Percentiles rank a stretch among this genome's conserved stretches.
Conservation (phyloP, 1,140 invertebrate genomes). For the Lysiphlebus fabarum region DNA sequence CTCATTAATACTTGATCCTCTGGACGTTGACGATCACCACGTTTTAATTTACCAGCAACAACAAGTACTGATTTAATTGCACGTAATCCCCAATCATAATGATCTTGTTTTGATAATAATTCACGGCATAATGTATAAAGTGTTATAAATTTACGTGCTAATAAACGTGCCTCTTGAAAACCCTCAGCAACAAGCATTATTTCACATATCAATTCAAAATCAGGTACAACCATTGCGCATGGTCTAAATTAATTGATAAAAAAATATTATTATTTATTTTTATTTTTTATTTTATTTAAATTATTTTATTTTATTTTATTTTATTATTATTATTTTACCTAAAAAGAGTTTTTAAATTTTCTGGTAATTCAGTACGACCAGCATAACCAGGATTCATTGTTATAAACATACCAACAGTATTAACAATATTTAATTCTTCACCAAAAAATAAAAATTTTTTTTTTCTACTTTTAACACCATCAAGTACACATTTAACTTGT, state of each 20-base stretch:
- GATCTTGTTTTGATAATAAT: constrained; percentile 87
- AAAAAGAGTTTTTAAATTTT: constrained; percentile 72
- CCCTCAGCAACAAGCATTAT: constrained; percentile 93
- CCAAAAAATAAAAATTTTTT: constrained; percentile 80
- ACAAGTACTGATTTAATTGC: constrained; percentile 92
- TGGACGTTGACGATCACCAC: constrained; percentile 66
- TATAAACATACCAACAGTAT: constrained; percentile 86
- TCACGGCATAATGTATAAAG: constrained; percentile 85
- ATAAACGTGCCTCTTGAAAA: constrained; percentile 79
- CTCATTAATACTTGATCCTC: constrained; percentile 80
- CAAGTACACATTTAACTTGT: constrained; percentile 76
- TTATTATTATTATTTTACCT: constrained; percentile 49
- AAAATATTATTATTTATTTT: neutral
- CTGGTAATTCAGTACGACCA: constrained; percentile 80
- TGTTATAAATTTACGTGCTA: constrained; percentile 90
- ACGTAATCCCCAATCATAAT: constrained; percentile 91
- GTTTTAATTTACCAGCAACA: constrained; percentile 79
- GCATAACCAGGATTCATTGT: constrained; percentile 94
- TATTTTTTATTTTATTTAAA: too few species aligned
- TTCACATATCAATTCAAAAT: constrained; percentile 90
- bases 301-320: constrained; percentile 6
- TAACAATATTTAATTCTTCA: constrained; percentile 71
- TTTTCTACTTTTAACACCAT: constrained; percentile 80
- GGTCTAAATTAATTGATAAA: constrained; percentile 60
- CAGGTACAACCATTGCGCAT: constrained; percentile 92